These are phyloP conservation scores for Lanistes nyassanus DNA, from an alignment of 1,140 invertebrate species.

Conservation along the genomic window DNA sequence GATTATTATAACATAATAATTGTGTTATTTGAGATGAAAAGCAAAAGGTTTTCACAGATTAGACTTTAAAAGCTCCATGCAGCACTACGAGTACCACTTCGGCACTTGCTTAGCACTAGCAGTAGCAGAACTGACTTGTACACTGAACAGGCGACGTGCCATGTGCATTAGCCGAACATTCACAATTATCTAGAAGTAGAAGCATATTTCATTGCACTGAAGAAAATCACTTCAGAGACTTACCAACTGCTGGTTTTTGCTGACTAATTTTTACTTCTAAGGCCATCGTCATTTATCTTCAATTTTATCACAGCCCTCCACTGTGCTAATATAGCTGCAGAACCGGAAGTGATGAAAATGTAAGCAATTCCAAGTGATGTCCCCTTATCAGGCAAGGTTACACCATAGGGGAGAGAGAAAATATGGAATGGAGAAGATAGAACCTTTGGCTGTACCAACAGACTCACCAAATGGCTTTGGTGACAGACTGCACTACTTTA, in stretches of 20 bases:
- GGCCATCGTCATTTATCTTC: background rate
- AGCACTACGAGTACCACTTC: background rate
- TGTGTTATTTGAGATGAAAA: no score
- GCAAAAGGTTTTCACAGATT: no score
- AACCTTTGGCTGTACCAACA: no score
- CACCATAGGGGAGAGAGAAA: background rate
- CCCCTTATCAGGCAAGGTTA: background rate
- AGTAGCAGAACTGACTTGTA: no score
- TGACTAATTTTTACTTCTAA: conserved; percentile 34
- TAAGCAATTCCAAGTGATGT: background rate
- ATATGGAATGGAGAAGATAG: background rate
- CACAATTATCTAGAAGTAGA: no score
- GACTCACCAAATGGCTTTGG: no score
- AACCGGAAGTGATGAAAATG: conserved; percentile 28
- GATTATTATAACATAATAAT: no score
- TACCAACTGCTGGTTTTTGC: conserved; percentile 43
- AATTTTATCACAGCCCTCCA: background rate
- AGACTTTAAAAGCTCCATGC: background rate
- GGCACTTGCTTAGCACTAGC: background rate
- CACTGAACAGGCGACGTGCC: no score
- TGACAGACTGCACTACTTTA: background rate
- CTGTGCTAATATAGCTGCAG: background rate
- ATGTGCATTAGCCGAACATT: no score
- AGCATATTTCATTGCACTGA: no score
- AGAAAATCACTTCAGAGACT: background rate